Conservation (phyloP, 1,140 invertebrate genomes). For the Babylonia areolata region DNA sequence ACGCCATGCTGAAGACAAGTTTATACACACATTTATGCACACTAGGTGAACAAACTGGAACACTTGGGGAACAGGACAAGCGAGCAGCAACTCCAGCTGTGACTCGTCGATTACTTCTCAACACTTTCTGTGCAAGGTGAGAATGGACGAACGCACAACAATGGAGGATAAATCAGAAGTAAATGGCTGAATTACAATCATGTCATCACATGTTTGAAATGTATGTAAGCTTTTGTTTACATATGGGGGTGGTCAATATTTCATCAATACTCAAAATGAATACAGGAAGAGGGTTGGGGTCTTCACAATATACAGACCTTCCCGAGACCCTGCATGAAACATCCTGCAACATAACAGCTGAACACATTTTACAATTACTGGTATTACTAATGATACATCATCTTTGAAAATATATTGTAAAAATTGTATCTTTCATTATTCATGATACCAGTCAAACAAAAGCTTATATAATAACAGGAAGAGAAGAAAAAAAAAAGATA, state of each 20-base stretch:
- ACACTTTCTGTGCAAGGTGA: too few relatives aligned
- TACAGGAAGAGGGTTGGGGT: not conserved
- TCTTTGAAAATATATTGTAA: not conserved
- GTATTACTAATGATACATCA: not conserved
- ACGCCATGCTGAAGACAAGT: not conserved
- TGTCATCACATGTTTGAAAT: too few relatives aligned
- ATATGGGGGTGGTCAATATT: not conserved
- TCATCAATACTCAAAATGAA: not conserved
- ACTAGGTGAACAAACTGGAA: not conserved
- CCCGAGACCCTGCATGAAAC: not conserved
- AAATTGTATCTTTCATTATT: not conserved
- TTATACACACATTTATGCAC: not conserved
- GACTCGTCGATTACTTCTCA: too few relatives aligned
- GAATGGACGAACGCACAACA: too few relatives aligned
- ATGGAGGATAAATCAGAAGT: too few relatives aligned
- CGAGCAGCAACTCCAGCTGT: too few relatives aligned
- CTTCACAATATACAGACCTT: not conserved
- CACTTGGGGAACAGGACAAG: too few relatives aligned
- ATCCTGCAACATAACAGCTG: not conserved
- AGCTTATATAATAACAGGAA: too few relatives aligned
- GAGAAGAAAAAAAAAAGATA: too few relatives aligned
- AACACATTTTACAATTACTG: slow-evolving; percentile 37
- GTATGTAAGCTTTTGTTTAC: too few relatives aligned
- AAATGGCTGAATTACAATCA: too few relatives aligned
- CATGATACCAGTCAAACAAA: not conserved